phyloP scores from a whole-genome alignment of 1,140 invertebrate genomes.

The Ectropis grisescens region DNA sequence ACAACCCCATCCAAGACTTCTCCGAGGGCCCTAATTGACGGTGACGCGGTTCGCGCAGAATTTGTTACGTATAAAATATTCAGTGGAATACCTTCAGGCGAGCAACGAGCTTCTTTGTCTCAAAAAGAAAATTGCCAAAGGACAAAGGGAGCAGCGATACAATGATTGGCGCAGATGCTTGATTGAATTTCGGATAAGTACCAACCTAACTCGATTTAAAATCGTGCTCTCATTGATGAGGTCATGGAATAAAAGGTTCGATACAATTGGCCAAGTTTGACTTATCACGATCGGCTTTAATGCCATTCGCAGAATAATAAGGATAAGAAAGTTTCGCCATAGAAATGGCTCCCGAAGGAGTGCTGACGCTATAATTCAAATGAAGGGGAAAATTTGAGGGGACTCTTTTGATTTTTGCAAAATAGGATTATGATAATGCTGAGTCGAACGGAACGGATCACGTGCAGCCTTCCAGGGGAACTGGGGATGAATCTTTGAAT shows the following conservation, averaged over 20 bases:
- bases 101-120: slow-evolving; percentile 1
- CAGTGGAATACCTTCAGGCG: background rate
- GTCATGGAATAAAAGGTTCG: no score
- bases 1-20: no score
- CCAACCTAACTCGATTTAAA: no score
- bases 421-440: slow-evolving; percentile 20
- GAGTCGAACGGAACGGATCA: slow-evolving; percentile 8
- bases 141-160: slow-evolving; percentile 13
- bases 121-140: slow-evolving; percentile 7
- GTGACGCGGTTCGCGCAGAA: slow-evolving; percentile 4
- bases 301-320: no score
- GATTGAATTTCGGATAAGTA: slow-evolving; percentile 6
- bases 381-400: slow-evolving; percentile 12
- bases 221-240: no score
- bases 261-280: no score
- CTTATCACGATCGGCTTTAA: no score
- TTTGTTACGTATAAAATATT: slow-evolving; percentile 6
- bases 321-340: no score
- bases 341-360: slow-evolving; percentile 2
- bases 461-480: slow-evolving; percentile 5
- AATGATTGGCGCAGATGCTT: slow-evolving; percentile 1
- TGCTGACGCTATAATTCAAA: slow-evolving; percentile 13
- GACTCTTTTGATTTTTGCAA: slow-evolving; percentile 16
- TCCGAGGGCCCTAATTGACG: slow-evolving; percentile 4
- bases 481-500: slow-evolving; percentile 4